Evolutionary conservation across 1,140 invertebrate species (phyloP).

Genomic region (Calosoma granatense): DNA sequence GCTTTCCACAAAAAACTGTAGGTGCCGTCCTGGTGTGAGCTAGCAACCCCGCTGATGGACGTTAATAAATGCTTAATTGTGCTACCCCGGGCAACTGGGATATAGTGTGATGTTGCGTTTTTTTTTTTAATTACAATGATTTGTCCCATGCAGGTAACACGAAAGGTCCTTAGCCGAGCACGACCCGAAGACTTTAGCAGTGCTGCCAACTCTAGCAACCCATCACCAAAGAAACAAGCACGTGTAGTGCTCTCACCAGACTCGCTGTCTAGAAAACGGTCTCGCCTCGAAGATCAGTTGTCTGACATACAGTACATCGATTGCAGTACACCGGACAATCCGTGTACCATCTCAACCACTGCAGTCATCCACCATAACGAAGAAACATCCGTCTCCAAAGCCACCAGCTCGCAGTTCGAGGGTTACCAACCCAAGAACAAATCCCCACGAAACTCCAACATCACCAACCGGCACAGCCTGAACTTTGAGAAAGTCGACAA

Average conservation of each 20-base stretch:
- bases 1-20: no score
- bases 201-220: conserved; percentile 40
- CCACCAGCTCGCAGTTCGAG: conserved; percentile 10
- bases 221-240: conserved; percentile 44
- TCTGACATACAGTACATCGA: conserved; percentile 53
- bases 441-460: conserved; percentile 29
- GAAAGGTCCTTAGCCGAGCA: conserved; percentile 34
- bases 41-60: no score
- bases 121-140: background rate
- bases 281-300: conserved; percentile 48
- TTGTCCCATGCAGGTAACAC: background rate
- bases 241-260: conserved; percentile 38
- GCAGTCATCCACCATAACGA: conserved; percentile 25
- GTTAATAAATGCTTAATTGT: no score
- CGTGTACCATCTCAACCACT: conserved; percentile 22
- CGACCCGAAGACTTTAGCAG: conserved; percentile 39
- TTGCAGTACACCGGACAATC: conserved; percentile 45
- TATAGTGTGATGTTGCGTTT: no score
- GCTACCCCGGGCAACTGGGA: no score
- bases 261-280: conserved; percentile 40
- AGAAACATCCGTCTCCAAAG: background rate
- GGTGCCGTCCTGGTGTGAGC: no score
- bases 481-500: conserved; percentile 22
- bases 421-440: conserved; percentile 30
- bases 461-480: conserved; percentile 25